Evolutionary conservation across 2,888 invertebrate genomes (phyloP).

Genomic region (Polydrusus tereticollis): DNA sequence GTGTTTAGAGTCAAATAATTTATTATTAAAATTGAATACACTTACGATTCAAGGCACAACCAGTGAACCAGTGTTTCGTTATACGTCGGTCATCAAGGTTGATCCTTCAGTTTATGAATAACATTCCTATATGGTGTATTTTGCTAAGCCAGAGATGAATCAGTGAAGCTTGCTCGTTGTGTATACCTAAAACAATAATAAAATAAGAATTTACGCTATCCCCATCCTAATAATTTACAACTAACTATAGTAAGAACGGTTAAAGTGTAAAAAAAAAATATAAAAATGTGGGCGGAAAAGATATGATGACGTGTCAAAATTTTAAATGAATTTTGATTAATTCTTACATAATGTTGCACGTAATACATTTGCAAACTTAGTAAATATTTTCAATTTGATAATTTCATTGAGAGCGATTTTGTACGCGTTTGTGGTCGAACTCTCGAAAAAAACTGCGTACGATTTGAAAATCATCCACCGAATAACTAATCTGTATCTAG

Average conservation of each 20-base stretch:
- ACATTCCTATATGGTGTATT: background rate
- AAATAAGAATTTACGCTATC: too few species aligned
- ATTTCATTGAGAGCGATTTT: constrained; percentile 23
- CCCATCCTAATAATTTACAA: too few species aligned
- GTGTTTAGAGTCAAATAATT: too few species aligned
- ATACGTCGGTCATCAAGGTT: too few species aligned
- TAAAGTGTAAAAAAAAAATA: background rate
- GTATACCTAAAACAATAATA: too few species aligned
- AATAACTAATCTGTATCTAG: background rate
- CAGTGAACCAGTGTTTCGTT: too few species aligned
- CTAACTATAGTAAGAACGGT: background rate
- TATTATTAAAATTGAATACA: too few species aligned
- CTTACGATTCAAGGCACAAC: too few species aligned
- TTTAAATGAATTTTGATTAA: background rate
- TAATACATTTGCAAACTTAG: background rate
- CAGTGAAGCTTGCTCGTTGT: too few species aligned
- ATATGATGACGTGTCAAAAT: background rate
- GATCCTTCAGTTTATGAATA: background rate
- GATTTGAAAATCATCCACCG: constrained; percentile 13
- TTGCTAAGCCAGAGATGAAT: too few species aligned
- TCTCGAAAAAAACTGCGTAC: constrained; percentile 13
- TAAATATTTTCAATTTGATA: constrained; percentile 10
- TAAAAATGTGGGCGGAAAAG: background rate
- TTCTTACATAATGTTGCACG: background rate
- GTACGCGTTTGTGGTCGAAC: constrained; percentile 16